Conservation (phyloP, 2,888 invertebrate genomes). For the Hyppa rectilinea region DNA sequence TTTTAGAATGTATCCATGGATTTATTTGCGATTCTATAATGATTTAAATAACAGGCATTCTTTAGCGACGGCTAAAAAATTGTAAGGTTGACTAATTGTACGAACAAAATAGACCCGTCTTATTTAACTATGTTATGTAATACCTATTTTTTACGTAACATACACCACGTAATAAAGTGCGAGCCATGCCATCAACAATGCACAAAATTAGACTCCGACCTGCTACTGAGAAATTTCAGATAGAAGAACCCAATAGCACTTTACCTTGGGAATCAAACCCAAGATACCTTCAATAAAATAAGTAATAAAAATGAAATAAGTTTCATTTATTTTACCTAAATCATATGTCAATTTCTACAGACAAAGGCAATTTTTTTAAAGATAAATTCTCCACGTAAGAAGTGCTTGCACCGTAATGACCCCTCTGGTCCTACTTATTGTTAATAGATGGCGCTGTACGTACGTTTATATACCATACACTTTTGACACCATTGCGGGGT, state of each 20-base stretch:
- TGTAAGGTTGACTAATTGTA: not conserved
- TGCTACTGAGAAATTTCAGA: no score
- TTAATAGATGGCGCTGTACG: constrained; percentile 43
- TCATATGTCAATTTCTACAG: not conserved
- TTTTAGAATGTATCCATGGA: no score
- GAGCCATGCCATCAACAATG: no score
- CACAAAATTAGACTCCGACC: no score
- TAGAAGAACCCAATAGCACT: no score
- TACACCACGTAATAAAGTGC: no score
- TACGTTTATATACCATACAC: constrained; percentile 43
- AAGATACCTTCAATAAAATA: no score
- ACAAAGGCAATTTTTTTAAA: not conserved
- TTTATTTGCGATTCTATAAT: no score
- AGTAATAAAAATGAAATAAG: no score
- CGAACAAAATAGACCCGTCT: no score
- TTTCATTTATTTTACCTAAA: not conserved
- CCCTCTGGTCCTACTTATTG: constrained; percentile 9
- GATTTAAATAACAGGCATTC: not conserved
- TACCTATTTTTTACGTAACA: no score
- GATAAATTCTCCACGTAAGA: not conserved
- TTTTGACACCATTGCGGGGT: constrained; percentile 31
- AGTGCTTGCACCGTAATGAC: not conserved
- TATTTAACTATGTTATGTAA: not conserved
- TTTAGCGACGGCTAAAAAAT: not conserved
- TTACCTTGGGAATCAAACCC: no score